Conservation (phyloP, 2,888 invertebrate species). For the Tolmerus cingulatus region DNA sequence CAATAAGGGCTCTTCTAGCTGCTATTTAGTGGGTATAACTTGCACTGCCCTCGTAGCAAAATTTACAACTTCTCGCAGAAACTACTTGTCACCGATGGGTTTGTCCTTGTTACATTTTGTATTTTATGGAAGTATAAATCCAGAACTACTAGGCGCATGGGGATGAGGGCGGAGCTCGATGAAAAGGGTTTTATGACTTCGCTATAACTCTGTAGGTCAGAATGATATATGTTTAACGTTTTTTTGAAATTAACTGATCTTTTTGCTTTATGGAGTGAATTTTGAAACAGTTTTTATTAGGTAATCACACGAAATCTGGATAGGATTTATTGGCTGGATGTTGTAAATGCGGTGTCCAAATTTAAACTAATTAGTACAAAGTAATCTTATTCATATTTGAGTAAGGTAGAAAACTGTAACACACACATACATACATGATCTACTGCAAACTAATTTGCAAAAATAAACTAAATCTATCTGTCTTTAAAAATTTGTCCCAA, state of each 20-base stretch:
- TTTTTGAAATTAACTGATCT: background rate
- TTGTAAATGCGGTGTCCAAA: background rate
- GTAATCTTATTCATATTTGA: background rate
- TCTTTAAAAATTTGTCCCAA: background rate
- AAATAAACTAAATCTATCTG: background rate
- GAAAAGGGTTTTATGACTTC: background rate
- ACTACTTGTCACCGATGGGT: slow-evolving; percentile 10
- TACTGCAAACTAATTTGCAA: background rate
- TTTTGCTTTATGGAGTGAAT: background rate
- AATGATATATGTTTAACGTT: background rate
- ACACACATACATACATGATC: background rate
- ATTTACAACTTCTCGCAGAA: slow-evolving; percentile 16
- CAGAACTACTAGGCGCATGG: background rate
- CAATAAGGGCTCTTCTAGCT: background rate
- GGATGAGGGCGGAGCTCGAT: background rate
- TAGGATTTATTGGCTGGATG: background rate
- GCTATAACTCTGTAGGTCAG: background rate
- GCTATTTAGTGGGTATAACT: background rate
- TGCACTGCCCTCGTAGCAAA: background rate
- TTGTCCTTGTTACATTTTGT: slow-evolving; percentile 1
- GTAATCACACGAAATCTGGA: background rate
- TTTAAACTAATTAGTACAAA: background rate
- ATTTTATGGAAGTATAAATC: slow-evolving; percentile 6
- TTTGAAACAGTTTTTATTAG: background rate
- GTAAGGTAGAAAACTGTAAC: background rate